A percentile compares a stretch with the other conserved stretches of the same genome.
These are phyloP conservation scores for Brachypteracias leptosomus DNA, from an alignment of 2,113 vertebrate species.

Conservation along the genomic window DNA sequence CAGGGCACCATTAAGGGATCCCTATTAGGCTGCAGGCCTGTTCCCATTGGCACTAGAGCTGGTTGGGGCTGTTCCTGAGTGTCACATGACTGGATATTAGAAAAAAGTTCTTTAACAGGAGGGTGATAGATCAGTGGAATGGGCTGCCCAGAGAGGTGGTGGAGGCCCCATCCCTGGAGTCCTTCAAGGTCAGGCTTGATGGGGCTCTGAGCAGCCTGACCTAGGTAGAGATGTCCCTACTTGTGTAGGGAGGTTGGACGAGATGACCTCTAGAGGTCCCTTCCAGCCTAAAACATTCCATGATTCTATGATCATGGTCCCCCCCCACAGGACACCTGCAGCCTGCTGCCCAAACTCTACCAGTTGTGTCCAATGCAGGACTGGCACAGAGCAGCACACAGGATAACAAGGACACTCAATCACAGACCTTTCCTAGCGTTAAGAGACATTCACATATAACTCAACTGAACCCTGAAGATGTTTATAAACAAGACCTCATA, in stretches of 20 bases:
- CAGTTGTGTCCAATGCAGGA: neutral
- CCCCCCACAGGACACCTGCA: fast-evolving
- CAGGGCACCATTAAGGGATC: fast-evolving
- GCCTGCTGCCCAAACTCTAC: neutral
- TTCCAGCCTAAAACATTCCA: too few species aligned
- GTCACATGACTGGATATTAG: too few species aligned
- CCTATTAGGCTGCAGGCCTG: neutral
- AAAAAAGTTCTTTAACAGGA: too few species aligned
- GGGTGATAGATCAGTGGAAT: too few species aligned
- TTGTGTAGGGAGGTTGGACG: too few species aligned
- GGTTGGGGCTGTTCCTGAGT: fast-evolving
- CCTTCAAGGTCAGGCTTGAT: too few species aligned
- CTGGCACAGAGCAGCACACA: neutral
- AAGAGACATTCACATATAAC: neutral
- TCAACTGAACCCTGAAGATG: neutral
- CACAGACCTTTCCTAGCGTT: neutral
- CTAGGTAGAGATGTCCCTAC: too few species aligned
- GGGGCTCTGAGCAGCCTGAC: too few species aligned
- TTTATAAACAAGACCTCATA: neutral
- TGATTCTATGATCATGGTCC: neutral
- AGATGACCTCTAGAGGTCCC: too few species aligned
- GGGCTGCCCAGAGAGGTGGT: too few species aligned
- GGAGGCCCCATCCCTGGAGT: too few species aligned
- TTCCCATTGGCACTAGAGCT: fast-evolving
- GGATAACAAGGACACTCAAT: neutral